phyloP scores from a whole-genome alignment of 2,113 vertebrate genomes.

The Callocephalon fimbriatum region DNA sequence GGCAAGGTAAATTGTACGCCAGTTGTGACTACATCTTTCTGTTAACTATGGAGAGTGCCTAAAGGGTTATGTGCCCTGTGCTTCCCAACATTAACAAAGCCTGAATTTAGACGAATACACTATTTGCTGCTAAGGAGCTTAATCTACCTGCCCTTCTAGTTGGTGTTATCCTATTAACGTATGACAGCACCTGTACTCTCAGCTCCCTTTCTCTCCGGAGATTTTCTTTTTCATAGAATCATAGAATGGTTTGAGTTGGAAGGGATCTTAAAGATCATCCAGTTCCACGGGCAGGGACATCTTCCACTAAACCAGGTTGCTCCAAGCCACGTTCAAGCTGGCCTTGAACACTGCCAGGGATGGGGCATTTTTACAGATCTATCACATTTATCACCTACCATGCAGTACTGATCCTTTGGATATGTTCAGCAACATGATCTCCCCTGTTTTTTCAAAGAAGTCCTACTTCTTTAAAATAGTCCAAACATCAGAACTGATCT shows the following conservation, averaged over 20 bases:
- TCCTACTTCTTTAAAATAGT: background rate
- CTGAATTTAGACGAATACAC: background rate
- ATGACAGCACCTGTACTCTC: background rate
- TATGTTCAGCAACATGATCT: background rate
- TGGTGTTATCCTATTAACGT: background rate
- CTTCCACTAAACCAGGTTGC: background rate
- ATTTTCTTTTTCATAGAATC: background rate
- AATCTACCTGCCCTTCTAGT: background rate
- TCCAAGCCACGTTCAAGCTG: background rate
- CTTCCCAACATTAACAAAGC: background rate
- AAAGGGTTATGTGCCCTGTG: background rate
- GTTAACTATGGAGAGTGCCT: background rate
- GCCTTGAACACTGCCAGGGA: background rate
- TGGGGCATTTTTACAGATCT: background rate
- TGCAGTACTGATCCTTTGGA: background rate
- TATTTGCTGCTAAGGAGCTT: background rate
- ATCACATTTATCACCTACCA: background rate
- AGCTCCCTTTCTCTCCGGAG: background rate
- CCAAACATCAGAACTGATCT: background rate
- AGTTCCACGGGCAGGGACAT: background rate
- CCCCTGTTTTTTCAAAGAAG: background rate
- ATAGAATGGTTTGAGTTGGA: background rate
- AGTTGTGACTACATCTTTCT: background rate
- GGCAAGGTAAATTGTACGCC: background rate
- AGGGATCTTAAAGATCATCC: background rate